These are phyloP conservation scores for Leptinotarsa defecta DNA, from an alignment of 1,140 invertebrate genomes.

Conservation along the genomic window DNA sequence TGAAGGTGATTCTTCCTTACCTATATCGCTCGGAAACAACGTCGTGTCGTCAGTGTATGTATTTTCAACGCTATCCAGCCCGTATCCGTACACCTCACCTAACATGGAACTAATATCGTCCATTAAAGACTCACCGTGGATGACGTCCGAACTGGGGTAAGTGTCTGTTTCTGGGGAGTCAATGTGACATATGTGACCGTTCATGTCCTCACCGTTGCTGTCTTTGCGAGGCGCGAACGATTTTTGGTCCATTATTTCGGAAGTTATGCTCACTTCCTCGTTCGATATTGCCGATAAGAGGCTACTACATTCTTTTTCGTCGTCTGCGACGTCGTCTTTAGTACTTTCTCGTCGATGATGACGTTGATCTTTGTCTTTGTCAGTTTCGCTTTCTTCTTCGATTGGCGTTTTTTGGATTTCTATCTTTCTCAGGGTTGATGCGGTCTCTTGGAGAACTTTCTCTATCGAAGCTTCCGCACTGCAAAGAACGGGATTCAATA, in stretches of 20 bases:
- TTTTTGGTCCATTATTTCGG: constrained; percentile 65
- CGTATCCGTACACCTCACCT: constrained; percentile 66
- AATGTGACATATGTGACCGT: constrained; percentile 72
- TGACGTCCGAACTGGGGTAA: constrained; percentile 65
- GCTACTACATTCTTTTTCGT: constrained; percentile 59
- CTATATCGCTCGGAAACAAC: constrained; percentile 64
- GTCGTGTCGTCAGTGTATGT: constrained; percentile 71
- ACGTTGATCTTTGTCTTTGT: constrained; percentile 31
- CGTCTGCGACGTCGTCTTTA: constrained; percentile 40
- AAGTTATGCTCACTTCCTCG: constrained; percentile 69
- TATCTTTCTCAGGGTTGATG: constrained; percentile 44
- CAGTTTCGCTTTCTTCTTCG: constrained; percentile 37
- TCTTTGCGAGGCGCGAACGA: constrained; percentile 56
- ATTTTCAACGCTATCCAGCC: constrained; percentile 64
- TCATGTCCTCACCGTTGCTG: constrained; percentile 59
- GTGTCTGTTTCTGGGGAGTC: constrained; percentile 82
- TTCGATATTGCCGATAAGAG: constrained; percentile 70
- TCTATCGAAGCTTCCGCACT: constrained; percentile 36
- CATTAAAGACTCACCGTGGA: constrained; percentile 75
- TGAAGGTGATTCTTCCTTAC: constrained; percentile 33
- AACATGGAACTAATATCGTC: constrained; percentile 77
- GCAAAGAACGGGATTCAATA: background rate
- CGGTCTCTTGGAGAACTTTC: constrained; percentile 46
- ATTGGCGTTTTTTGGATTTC: constrained; percentile 40
- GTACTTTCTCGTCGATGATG: constrained; percentile 34